Evolutionary conservation across 2,888 invertebrate genomes (phyloP).

Genomic region (Odontomyia ornata): DNA sequence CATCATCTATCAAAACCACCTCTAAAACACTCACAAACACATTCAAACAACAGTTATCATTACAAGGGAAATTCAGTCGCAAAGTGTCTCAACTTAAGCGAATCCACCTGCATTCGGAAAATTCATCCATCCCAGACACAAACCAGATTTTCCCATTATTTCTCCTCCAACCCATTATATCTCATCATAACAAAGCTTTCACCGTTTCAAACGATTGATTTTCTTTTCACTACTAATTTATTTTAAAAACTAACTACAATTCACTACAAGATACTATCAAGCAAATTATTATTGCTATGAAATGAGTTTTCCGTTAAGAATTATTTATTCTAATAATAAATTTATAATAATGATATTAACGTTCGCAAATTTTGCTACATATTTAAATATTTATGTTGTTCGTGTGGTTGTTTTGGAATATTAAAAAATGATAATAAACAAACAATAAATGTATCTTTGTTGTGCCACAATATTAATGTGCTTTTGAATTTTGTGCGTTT

Average conservation of each 20-base stretch:
- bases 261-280: not conserved
- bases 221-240: not conserved
- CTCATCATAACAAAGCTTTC: slow-evolving; percentile 16
- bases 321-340: not conserved
- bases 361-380: not conserved
- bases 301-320: slow-evolving; percentile 10
- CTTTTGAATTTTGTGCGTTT: slow-evolving; percentile 28
- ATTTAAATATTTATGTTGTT: slow-evolving; percentile 14
- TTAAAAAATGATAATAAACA: no score
- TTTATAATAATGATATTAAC: not conserved
- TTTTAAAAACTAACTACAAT: not conserved
- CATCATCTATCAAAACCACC: not conserved
- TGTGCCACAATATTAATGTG: slow-evolving; percentile 20
- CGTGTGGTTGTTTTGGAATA: not conserved
- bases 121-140: not conserved
- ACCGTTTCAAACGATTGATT: slow-evolving; percentile 6
- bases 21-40: not conserved
- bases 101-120: not conserved
- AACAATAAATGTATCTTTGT: slow-evolving; percentile 8
- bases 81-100: slow-evolving; percentile 24
- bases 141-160: slow-evolving; percentile 29
- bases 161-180: not conserved
- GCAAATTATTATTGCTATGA: not conserved
- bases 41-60: not conserved
- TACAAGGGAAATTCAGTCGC: not conserved